phyloP scores from a whole-genome alignment of 1,140 invertebrate genomes.

The Steinernema feltiae region DNA sequence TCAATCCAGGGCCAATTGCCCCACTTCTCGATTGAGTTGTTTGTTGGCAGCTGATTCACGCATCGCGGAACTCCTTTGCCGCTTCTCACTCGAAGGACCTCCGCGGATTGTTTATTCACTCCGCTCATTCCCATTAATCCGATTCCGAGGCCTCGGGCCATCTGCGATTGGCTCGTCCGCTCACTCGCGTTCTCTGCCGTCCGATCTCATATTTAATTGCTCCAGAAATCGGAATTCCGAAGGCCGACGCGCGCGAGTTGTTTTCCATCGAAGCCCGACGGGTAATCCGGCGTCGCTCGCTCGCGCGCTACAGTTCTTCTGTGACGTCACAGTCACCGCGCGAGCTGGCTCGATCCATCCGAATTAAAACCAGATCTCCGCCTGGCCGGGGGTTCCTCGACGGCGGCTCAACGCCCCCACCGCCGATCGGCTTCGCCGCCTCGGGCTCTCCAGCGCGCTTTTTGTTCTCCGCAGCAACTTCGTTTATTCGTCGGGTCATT shows the following conservation, averaged over 20 bases:
- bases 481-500: neutral
- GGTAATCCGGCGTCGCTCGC: slow-evolving; percentile 11
- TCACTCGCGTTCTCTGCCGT: too few relatives aligned
- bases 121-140: neutral
- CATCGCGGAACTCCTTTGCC: neutral
- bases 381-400: neutral
- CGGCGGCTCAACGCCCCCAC: neutral
- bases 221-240: neutral
- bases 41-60: neutral
- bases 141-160: neutral
- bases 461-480: too few relatives aligned
- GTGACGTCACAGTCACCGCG: neutral
- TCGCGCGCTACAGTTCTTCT: neutral
- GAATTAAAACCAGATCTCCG: neutral
- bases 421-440: neutral
- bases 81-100: neutral
- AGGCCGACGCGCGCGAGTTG: neutral
- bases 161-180: neutral
- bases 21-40: neutral
- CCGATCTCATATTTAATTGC: neutral
- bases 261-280: neutral
- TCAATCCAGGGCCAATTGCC: neutral
- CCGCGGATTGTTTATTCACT: neutral
- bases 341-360: neutral
- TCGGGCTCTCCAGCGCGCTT: neutral